Percentiles rank a stretch among this genome's conserved stretches.
These are phyloP conservation scores for Sapajus apella DNA, from an alignment of 2,113 vertebrate genomes.

Conservation along the genomic window DNA sequence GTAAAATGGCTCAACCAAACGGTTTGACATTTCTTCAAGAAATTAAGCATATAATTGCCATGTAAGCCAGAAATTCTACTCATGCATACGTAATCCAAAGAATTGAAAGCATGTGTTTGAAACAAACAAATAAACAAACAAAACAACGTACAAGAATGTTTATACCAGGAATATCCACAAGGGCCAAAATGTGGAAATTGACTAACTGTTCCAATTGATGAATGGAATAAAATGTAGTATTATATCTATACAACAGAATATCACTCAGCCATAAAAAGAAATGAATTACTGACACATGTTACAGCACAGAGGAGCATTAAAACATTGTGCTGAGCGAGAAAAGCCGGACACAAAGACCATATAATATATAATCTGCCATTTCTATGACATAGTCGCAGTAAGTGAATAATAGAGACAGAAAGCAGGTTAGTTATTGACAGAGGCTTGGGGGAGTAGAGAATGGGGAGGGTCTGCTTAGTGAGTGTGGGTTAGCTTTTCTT, in stretches of 20 bases:
- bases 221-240: background rate
- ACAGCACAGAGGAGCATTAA: background rate
- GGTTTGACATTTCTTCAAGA: background rate
- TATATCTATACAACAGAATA: background rate
- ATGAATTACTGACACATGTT: background rate
- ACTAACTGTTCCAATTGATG: background rate
- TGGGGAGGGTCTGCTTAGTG: background rate
- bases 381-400: background rate
- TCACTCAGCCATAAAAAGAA: background rate
- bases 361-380: background rate
- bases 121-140: background rate
- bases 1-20: background rate
- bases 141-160: background rate
- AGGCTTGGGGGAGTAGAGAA: accelerated
- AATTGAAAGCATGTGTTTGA: background rate
- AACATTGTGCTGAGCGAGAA: background rate
- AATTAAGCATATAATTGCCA: background rate
- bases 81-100: background rate
- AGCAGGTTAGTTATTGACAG: background rate
- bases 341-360: background rate
- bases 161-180: background rate
- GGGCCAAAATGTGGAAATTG: background rate
- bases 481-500: background rate
- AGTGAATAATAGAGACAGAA: background rate
- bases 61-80: background rate